These are phyloP conservation scores for Gracilinanus agilis DNA, from an alignment of 2,113 vertebrate genomes.

Conservation along the genomic window DNA sequence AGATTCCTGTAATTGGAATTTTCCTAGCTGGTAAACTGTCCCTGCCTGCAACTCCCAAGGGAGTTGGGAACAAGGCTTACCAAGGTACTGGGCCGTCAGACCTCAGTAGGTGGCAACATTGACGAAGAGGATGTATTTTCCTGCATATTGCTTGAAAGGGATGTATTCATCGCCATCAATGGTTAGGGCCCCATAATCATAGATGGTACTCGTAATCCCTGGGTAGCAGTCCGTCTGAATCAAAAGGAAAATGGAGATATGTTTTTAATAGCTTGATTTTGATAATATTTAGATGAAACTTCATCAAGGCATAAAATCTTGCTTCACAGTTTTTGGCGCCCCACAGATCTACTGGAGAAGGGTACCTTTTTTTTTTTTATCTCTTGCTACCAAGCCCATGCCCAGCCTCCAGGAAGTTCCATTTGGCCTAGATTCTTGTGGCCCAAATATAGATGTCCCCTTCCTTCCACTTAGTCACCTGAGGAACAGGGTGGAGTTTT, in stretches of 20 bases:
- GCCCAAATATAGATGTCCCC: neutral
- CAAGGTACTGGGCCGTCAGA: constrained; percentile 91
- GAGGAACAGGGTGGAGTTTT: neutral
- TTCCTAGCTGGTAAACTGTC: neutral
- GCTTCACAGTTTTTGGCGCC: neutral
- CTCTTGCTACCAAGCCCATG: neutral
- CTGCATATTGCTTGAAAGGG: constrained; percentile 87
- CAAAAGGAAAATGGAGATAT: neutral
- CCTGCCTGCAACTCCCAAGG: accelerated
- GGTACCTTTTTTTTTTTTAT: neutral
- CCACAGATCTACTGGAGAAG: neutral
- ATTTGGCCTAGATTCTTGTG: neutral
- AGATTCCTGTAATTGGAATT: neutral
- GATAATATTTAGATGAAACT: neutral
- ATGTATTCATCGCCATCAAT: constrained; percentile 87
- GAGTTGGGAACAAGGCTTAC: constrained; percentile 83
- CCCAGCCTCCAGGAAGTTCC: neutral
- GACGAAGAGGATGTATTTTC: constrained; percentile 93
- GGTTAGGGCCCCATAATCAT: constrained; percentile 87
- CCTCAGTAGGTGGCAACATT: constrained; percentile 98
- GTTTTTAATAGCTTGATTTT: neutral
- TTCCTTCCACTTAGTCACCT: neutral
- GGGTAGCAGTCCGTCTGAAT: constrained; percentile 88
- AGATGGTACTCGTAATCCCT: constrained; percentile 85
- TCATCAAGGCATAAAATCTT: neutral